A percentile compares a stretch with the other conserved stretches of the same genome.
phyloP scores from a whole-genome alignment of 1,140 invertebrate species.

The Pseudomyrmex cubaensis region DNA sequence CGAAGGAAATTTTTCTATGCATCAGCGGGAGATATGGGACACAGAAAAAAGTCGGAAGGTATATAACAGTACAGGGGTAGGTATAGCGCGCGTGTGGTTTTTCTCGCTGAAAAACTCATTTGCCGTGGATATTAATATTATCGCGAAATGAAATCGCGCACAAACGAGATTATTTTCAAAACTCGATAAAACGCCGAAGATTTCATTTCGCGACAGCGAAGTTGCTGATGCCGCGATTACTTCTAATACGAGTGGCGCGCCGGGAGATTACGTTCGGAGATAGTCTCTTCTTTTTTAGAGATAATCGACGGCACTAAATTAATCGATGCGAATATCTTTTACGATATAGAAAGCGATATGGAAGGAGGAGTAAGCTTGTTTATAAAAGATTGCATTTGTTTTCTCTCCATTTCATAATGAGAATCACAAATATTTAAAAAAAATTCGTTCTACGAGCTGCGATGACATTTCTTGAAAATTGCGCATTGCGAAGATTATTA shows the following conservation, averaged over 20 bases:
- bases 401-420: too few species aligned
- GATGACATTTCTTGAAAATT: too few species aligned
- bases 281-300: conserved; percentile 7
- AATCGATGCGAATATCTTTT: background rate
- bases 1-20: conserved; percentile 65
- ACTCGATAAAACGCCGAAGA: conserved; percentile 46
- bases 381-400: too few species aligned
- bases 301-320: conserved; percentile 8
- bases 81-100: background rate
- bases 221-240: conserved; percentile 23
- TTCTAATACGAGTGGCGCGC: background rate
- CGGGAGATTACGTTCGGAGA: conserved; percentile 25
- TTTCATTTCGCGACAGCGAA: conserved; percentile 43
- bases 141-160: conserved; percentile 44
- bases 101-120: conserved; percentile 21
- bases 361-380: too few species aligned
- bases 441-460: too few species aligned
- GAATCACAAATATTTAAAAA: too few species aligned
- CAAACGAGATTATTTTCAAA: conserved; percentile 54
- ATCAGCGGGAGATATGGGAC: conserved; percentile 39
- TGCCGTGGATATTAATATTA: conserved; percentile 57
- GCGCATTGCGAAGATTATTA: too few species aligned
- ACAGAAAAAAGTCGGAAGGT: conserved; percentile 36
- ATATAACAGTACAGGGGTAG: background rate
- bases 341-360: too few species aligned